Evolutionary conservation across 2,888 invertebrate species (phyloP).

Genomic region (Zele albiditarsus): DNA sequence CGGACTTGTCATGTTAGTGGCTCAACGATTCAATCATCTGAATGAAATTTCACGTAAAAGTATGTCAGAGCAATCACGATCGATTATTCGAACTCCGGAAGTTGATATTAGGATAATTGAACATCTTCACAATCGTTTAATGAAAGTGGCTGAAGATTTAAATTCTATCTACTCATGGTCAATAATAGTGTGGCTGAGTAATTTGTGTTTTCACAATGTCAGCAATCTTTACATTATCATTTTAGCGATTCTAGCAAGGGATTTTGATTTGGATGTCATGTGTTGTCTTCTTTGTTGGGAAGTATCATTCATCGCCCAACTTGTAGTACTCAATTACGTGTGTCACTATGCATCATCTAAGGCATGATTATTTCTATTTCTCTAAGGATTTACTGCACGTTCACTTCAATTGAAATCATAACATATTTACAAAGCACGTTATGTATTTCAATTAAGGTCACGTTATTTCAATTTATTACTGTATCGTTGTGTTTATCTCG

Average conservation of each 20-base stretch:
- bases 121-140: conserved; percentile 59
- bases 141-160: conserved; percentile 60
- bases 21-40: conserved; percentile 63
- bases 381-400: too few relatives aligned
- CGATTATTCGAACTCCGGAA: conserved; percentile 33
- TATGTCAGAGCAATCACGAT: conserved; percentile 35
- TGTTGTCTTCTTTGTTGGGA: conserved; percentile 60
- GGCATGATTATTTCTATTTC: conserved; percentile 35
- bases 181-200: conserved; percentile 63
- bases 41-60: conserved; percentile 57
- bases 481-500: neutral
- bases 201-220: conserved; percentile 61
- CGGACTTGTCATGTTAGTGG: conserved; percentile 59
- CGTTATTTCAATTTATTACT: neutral
- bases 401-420: conserved; percentile 19
- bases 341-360: conserved; percentile 56
- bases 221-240: conserved; percentile 61
- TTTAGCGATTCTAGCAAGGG: conserved; percentile 45
- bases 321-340: conserved; percentile 57
- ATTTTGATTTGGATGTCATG: conserved; percentile 31
- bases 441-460: neutral
- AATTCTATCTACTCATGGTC: conserved; percentile 60
- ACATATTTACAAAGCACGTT: neutral
- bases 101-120: conserved; percentile 53
- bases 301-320: conserved; percentile 54